These are phyloP conservation scores for Drosophila ironensis DNA, from an alignment of 1,140 invertebrate species.

Conservation along the genomic window DNA sequence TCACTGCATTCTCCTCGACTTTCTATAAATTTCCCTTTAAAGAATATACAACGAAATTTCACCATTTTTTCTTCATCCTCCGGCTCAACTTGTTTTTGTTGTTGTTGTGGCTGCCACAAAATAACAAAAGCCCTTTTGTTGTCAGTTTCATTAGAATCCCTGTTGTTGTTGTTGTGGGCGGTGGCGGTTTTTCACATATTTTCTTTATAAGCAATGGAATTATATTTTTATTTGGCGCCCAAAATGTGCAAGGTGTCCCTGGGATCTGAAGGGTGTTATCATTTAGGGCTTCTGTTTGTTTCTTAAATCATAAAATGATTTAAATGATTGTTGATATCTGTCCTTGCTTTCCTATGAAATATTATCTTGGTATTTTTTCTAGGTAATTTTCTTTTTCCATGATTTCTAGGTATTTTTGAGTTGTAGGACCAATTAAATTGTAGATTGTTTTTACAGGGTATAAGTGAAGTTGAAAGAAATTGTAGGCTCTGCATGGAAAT, in stretches of 20 bases:
- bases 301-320: no score
- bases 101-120: slow-evolving; percentile 46
- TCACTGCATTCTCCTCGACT: slow-evolving; percentile 24
- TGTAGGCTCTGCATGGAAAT: background rate
- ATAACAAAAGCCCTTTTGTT: slow-evolving; percentile 64
- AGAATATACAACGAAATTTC: no score
- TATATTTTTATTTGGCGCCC: slow-evolving; percentile 22
- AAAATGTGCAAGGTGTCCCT: background rate
- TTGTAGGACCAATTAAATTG: no score
- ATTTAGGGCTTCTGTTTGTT: background rate
- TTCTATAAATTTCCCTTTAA: slow-evolving; percentile 20
- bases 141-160: slow-evolving; percentile 7
- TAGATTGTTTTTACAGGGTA: background rate
- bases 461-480: background rate
- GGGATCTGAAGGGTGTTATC: background rate
- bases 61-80: slow-evolving; percentile 31
- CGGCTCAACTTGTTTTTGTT: slow-evolving; percentile 7
- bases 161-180: slow-evolving; percentile 22
- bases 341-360: no score
- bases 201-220: slow-evolving; percentile 13
- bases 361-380: no score
- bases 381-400: background rate
- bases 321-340: no score
- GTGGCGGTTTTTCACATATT: slow-evolving; percentile 16
- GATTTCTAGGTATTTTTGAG: no score